Base-by-base conservation (phyloP, 1,140 invertebrate species). In the Penaeus japonicus region DNA sequence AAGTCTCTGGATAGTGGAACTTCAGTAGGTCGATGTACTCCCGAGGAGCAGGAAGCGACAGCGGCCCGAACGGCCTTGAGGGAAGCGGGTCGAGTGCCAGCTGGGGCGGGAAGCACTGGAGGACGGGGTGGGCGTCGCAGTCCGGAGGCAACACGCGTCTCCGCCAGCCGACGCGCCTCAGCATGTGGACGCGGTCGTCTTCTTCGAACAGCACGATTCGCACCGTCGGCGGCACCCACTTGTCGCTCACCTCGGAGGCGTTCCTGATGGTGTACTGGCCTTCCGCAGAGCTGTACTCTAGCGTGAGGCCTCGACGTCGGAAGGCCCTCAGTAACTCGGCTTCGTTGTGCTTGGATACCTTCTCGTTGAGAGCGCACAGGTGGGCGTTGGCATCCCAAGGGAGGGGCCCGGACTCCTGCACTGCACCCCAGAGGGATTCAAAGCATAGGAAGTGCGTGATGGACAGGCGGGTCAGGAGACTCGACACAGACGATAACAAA, bases 21-120 rank as follows among this genome's bases (percentile, higher is more conserved):
- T 95, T 95, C 88, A 94, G 94, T 39, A 95, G 92, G 92, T 95
- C 94, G 53, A 94, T 93, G 84, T 94, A 93, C 91, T 95, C 94
- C 54, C 93, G 90, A 1, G 94, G 94, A 22, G 94, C 94, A 4
- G 94, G 94, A 24, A 95, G 90, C 15, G 92, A 86, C 54, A 92
- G 90, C 20, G 92, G 93, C 27, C 94, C 93, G 85, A 95, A 94
- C 80, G 93, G 92, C 82, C 92, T 92, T 12, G 90, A 91, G 30
- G 94, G 93, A 54, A 95, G 92, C 0, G 94, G 94, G 65, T 92
- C 91, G 47, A 93, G 92, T 12, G 94, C 92, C 24, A 95, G 92
- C 82, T 93, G 92, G 4, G 93, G 92, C n/a, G 94, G 94, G 91
- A 95, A 95, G 90, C 94, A 94, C 87, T 94, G 93, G 12, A 94